A percentile compares a stretch with the other conserved stretches of the same genome.
Conservation (phyloP, 2,888 invertebrate species). For the Dryocosmus kuriphilus region DNA sequence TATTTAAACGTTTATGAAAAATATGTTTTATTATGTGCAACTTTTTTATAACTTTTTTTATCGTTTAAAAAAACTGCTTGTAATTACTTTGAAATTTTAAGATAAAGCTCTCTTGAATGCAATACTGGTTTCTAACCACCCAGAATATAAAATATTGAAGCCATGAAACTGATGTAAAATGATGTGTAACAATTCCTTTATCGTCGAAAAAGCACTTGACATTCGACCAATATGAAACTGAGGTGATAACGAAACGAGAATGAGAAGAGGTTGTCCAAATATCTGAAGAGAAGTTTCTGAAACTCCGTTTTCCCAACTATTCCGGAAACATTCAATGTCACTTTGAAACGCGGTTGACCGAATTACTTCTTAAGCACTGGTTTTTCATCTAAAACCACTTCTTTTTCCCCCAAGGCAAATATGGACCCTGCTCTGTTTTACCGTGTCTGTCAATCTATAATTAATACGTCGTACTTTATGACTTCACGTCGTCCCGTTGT, state of each 20-base stretch:
- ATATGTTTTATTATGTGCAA: too few species aligned
- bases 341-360: constrained; percentile 6
- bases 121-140: too few species aligned
- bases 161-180: background rate
- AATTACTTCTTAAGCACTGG: background rate
- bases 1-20: too few species aligned
- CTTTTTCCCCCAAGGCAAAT: background rate
- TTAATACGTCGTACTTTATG: constrained; percentile 19
- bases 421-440: constrained; percentile 12
- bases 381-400: constrained; percentile 9
- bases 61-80: too few species aligned
- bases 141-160: too few species aligned
- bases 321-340: background rate
- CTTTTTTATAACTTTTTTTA: too few species aligned
- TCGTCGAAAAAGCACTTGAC: background rate
- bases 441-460: constrained; percentile 6
- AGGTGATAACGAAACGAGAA: constrained; percentile 8
- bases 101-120: too few species aligned
- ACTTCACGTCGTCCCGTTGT: background rate
- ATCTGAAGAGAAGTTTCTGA: background rate
- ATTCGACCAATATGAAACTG: background rate
- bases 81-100: too few species aligned
- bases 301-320: background rate
- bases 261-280: background rate
- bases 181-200: background rate